These are phyloP conservation scores for Pentamera pediparva DNA, from an alignment of 53 echinoderm and acorn worm species.

Conservation along the genomic window DNA sequence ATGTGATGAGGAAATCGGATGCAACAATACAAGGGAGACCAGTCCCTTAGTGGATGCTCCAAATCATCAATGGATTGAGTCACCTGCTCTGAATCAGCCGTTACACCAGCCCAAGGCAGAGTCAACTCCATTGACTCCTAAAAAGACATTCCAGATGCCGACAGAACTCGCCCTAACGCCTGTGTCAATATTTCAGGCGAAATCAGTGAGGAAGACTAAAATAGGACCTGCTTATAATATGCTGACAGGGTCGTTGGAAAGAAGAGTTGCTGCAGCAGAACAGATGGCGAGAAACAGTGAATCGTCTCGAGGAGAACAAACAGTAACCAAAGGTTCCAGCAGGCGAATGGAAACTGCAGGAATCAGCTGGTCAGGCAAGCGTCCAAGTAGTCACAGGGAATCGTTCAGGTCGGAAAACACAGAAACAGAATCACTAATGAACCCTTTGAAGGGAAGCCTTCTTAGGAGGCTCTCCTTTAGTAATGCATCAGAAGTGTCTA, in stretches of 20 bases:
- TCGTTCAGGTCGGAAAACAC: no score
- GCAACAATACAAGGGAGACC: no score
- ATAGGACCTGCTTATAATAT: background rate
- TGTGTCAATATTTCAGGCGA: no score
- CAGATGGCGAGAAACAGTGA: background rate
- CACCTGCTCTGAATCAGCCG: no score
- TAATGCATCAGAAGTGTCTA: slow-evolving; percentile 1
- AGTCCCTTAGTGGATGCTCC: slow-evolving; percentile 26
- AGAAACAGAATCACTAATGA: background rate
- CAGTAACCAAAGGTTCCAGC: background rate
- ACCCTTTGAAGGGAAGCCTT: background rate
- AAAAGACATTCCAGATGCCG: background rate
- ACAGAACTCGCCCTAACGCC: no score
- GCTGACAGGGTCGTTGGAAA: background rate
- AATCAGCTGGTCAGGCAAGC: background rate
- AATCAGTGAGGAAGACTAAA: no score
- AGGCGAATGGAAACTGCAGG: background rate
- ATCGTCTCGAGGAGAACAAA: background rate
- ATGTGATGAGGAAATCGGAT: no score
- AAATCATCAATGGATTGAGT: no score
- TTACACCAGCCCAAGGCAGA: slow-evolving; percentile 41
- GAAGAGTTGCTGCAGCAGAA: background rate
- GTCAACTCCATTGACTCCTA: background rate
- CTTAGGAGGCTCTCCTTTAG: slow-evolving; percentile 13
- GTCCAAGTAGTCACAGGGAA: no score